These are phyloP conservation scores for Tarsius wallacei DNA, from an alignment of 2,797 vertebrate species.

Conservation along the genomic window DNA sequence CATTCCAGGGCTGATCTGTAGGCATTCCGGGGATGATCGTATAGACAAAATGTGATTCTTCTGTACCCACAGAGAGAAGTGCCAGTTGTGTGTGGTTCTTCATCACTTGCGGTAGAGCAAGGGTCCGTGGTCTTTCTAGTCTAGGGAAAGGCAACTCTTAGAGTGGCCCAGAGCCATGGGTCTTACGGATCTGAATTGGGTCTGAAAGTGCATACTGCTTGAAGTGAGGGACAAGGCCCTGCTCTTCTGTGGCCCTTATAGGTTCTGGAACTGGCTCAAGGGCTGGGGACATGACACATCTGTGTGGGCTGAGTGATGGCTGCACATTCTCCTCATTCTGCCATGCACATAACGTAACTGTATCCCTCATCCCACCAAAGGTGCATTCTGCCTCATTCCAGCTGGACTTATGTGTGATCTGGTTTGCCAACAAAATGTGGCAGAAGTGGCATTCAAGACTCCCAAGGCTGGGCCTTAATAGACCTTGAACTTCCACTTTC, in stretches of 20 bases:
- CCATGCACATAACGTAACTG: not conserved
- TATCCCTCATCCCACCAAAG: not conserved
- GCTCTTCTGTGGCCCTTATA: not conserved
- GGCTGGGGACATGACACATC: not conserved
- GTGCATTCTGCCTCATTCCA: not conserved
- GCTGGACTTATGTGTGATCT: not conserved
- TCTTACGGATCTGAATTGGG: too few species aligned
- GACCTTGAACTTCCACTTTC: not conserved
- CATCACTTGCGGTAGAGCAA: not conserved
- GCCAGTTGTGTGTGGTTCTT: not conserved
- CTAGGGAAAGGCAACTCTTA: not conserved
- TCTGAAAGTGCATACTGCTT: not conserved
- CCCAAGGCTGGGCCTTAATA: too few species aligned
- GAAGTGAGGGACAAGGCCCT: not conserved
- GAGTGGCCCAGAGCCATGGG: too few species aligned
- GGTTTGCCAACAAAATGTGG: not conserved
- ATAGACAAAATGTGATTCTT: not conserved
- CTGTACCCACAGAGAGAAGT: not conserved
- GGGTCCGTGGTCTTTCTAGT: not conserved
- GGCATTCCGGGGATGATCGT: too few species aligned
- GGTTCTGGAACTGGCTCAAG: not conserved
- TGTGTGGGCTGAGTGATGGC: not conserved
- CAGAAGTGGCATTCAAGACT: not conserved
- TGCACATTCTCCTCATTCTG: not conserved
- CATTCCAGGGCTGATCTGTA: not conserved